Evolutionary conservation across 2,113 vertebrate species (phyloP).

Genomic region (Microcebus lehilahytsara): DNA sequence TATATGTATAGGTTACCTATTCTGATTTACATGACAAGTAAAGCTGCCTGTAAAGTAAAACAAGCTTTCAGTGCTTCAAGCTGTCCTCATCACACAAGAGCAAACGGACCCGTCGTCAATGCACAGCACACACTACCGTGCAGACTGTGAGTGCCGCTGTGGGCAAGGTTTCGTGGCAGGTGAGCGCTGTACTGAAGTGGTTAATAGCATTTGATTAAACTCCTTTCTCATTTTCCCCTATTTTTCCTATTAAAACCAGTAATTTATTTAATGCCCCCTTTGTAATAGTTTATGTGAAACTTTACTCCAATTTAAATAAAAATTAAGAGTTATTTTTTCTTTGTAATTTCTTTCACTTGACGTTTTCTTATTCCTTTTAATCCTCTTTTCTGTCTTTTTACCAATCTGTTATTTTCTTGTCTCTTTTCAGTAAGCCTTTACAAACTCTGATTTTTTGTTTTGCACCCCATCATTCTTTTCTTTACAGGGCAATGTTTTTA

Average conservation of each 20-base stretch:
- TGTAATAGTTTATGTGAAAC: background rate
- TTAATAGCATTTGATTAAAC: background rate
- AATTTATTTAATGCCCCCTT: background rate
- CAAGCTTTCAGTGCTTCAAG: too few relatives aligned
- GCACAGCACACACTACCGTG: too few relatives aligned
- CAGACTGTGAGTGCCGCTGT: too few relatives aligned
- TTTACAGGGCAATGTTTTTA: background rate
- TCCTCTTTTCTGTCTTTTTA: background rate
- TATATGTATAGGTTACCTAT: too few relatives aligned
- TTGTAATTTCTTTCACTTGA: background rate
- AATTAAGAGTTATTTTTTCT: background rate
- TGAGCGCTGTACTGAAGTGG: too few relatives aligned
- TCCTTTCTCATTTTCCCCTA: background rate
- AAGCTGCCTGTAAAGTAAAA: too few relatives aligned
- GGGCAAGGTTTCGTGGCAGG: too few relatives aligned
- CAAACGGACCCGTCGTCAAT: too few relatives aligned
- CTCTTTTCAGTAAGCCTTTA: background rate
- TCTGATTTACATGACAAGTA: too few relatives aligned
- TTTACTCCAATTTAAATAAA: constrained; percentile 32
- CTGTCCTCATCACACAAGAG: too few relatives aligned
- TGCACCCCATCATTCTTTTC: background rate
- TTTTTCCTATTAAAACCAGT: background rate
- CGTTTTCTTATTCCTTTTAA: background rate
- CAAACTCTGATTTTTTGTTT: background rate
- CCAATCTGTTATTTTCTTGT: background rate